These are phyloP conservation scores for Paguma larvata DNA, from an alignment of 2,797 vertebrate species.

Conservation along the genomic window DNA sequence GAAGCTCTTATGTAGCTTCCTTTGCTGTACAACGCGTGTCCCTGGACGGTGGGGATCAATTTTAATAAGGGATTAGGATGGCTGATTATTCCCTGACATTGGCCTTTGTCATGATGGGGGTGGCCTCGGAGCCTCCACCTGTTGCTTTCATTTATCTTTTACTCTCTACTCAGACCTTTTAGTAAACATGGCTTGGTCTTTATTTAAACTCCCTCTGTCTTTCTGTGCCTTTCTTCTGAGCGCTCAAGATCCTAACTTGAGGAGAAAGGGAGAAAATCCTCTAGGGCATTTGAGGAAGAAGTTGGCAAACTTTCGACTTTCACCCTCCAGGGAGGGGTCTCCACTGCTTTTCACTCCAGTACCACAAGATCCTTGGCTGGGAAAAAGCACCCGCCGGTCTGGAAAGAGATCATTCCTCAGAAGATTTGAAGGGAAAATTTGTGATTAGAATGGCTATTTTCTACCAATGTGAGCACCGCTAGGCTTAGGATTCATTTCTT, in stretches of 20 bases:
- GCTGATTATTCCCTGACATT: background rate
- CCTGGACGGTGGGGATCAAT: background rate
- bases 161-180: background rate
- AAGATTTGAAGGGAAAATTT: background rate
- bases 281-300: background rate
- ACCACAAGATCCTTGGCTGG: background rate
- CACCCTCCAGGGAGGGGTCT: background rate
- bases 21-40: background rate
- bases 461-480: background rate
- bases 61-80: background rate
- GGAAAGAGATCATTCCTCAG: background rate
- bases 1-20: background rate
- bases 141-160: background rate
- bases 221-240: background rate
- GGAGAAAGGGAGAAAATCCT: background rate
- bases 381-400: background rate
- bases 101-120: fast-evolving
- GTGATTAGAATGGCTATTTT: background rate
- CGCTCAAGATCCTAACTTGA: background rate
- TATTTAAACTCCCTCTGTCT: background rate
- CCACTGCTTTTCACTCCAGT: background rate
- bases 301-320: background rate
- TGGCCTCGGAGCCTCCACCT: background rate
- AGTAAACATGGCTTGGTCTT: background rate
- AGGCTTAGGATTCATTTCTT: background rate